phyloP scores from a whole-genome alignment of 1,140 invertebrate species.

The Zaprionus nigranus region DNA sequence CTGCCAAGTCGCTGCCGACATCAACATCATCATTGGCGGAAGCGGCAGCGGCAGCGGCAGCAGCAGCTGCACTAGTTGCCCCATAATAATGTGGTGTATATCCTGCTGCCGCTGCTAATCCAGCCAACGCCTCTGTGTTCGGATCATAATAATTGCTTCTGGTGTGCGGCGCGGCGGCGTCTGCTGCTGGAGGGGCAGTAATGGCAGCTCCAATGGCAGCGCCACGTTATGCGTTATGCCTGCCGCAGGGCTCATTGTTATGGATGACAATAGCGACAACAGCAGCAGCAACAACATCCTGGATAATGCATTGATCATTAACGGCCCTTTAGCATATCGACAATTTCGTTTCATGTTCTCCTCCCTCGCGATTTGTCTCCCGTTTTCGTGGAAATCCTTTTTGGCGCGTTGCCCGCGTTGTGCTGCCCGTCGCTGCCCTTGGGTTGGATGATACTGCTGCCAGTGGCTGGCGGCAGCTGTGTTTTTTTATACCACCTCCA shows the following conservation, averaged over 20 bases:
- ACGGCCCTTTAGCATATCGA: constrained; percentile 48
- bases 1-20: constrained; percentile 62
- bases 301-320: constrained; percentile 75
- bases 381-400: not conserved
- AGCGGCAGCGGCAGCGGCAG: constrained; percentile 5
- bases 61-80: constrained; percentile 26
- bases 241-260: constrained; percentile 56
- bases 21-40: constrained; percentile 11
- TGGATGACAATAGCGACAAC: constrained; percentile 43
- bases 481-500: constrained; percentile 65
- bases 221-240: constrained; percentile 36
- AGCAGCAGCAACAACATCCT: constrained; percentile 20
- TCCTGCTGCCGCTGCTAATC: constrained; percentile 62
- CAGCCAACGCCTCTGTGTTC: constrained; percentile 53
- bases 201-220: constrained; percentile 19
- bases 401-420: not conserved
- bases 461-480: constrained; percentile 29
- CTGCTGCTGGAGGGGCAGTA: constrained; percentile 16
- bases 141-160: constrained; percentile 66
- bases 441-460: constrained; percentile 41
- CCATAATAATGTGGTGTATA: constrained; percentile 75
- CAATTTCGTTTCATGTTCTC: constrained; percentile 39
- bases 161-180: constrained; percentile 26
- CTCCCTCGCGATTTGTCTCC: not conserved
- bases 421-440: not conserved